These are phyloP conservation scores for Microctenopoma steveboyesi DNA, from an alignment of 2,797 vertebrate species.

Conservation along the genomic window DNA sequence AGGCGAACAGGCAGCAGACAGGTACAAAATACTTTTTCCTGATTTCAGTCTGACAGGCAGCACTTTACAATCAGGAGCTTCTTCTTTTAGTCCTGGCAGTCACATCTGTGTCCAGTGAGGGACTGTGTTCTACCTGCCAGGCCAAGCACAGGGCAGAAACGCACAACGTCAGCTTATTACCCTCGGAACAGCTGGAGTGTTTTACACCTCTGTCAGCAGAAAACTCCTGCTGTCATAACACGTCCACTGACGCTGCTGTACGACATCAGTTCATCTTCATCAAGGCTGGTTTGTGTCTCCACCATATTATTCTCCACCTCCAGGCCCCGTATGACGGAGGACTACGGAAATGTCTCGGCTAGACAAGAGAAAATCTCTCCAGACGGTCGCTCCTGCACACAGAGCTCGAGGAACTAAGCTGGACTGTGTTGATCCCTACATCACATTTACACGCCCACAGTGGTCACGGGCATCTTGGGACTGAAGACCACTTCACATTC, in stretches of 20 bases:
- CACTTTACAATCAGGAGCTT: too few species aligned
- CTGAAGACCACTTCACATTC: too few species aligned
- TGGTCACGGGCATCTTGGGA: too few species aligned
- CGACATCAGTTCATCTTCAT: not conserved
- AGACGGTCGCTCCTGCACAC: not conserved
- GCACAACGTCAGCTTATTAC: not conserved
- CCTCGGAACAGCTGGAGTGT: constrained; percentile 46
- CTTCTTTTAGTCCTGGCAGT: not conserved
- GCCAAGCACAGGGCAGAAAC: constrained; percentile 3
- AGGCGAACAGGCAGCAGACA: too few species aligned
- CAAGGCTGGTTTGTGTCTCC: not conserved
- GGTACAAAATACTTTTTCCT: too few species aligned
- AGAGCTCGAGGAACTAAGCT: too few species aligned
- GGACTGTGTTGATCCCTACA: too few species aligned
- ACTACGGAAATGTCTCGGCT: too few species aligned
- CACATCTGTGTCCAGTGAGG: not conserved
- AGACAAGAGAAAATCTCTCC: not conserved
- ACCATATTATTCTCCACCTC: not conserved
- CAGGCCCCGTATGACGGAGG: not conserved
- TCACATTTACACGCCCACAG: too few species aligned
- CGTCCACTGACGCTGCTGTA: constrained; percentile 19
- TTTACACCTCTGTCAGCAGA: constrained; percentile 40
- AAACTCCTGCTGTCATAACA: constrained; percentile 34
- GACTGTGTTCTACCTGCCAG: constrained; percentile 7
- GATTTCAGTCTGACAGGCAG: not conserved